Base-by-base conservation (phyloP, 2,113 vertebrate species). In the Menidia beryllina region DNA sequence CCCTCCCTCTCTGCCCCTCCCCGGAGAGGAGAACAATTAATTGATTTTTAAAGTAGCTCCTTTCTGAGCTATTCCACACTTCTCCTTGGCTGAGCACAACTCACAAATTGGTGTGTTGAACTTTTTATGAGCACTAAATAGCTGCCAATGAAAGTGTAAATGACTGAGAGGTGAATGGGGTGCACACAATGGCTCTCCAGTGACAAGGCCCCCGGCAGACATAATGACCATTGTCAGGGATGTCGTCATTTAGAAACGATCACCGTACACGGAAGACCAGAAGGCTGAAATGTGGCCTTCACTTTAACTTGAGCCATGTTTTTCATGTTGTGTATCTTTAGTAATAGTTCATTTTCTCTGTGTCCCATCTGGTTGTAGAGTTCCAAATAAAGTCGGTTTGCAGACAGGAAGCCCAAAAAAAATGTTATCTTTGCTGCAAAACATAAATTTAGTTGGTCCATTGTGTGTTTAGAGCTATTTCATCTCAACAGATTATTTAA, bases 71-170 rank as follows among this genome's bases (percentile, higher is more conserved):
- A 43, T 79, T 82, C 84, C 85, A 70, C 86, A 82, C 85, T 91
- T 93, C 91, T 91, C 55, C 88, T 88, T 87, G 91, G 83, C 90
- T 91, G 83, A 92, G 90, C 90, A 88, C 77, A 77, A 82, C 84
- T 91, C 93, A 93, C 93, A 94, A 95, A 94, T 93, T 94, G 89
- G 86, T 86, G 85, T 84, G 91, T 92, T 92, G 91, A 92, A 90
- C 90, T 89, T 93, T 93, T 94, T 91, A 90, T 85, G 86, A 82
- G 85, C 80, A 91, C 88, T 91, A 93, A 95, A 94, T 92, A 88
- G 90, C 83, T 88, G 88, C 90, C 91, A 94, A 84, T 91, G 92
- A 95, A 94, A 93, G 89, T 88, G 84, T 92, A 94, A 94, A 93
- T 92, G 91, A 89, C 86, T 81, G 52, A 58, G 79, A 25, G 71